phyloP scores from a whole-genome alignment of 2,113 vertebrate genomes.

The Siniperca chuatsi region DNA sequence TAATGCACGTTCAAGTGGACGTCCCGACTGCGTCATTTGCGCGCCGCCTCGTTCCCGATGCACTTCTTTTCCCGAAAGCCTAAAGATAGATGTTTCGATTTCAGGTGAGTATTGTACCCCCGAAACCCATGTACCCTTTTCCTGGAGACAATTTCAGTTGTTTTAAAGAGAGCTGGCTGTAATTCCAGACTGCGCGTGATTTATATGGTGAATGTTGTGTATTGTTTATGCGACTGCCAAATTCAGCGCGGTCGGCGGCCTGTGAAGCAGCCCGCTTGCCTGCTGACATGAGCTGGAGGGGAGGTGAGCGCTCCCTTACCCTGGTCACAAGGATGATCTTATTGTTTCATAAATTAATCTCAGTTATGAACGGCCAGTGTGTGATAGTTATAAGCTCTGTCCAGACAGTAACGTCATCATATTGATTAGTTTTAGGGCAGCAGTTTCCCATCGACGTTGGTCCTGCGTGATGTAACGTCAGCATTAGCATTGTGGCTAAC shows the following conservation, averaged over 20 bases:
- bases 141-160: accelerated
- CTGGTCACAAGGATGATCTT: accelerated
- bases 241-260: constrained; percentile 67
- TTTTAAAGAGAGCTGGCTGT: accelerated
- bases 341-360: not conserved
- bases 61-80: constrained; percentile 60
- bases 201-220: not conserved
- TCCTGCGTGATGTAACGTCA: constrained; percentile 64
- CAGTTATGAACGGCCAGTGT: not conserved
- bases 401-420: accelerated
- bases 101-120: constrained; percentile 76
- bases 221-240: constrained; percentile 75
- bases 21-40: constrained; percentile 78
- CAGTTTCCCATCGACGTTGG: constrained; percentile 25
- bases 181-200: too few species aligned
- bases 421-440: not conserved
- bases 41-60: constrained; percentile 76
- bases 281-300: constrained; percentile 26
- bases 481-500: constrained; percentile 74
- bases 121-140: accelerated
- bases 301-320: not conserved
- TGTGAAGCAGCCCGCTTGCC: constrained; percentile 69
- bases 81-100: constrained; percentile 86
- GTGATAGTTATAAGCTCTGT: accelerated
- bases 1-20: constrained; percentile 55